Percentiles rank a stretch among this genome's conserved stretches.
Conservation (phyloP, 2,113 vertebrate species). For the Strix aluco region DNA sequence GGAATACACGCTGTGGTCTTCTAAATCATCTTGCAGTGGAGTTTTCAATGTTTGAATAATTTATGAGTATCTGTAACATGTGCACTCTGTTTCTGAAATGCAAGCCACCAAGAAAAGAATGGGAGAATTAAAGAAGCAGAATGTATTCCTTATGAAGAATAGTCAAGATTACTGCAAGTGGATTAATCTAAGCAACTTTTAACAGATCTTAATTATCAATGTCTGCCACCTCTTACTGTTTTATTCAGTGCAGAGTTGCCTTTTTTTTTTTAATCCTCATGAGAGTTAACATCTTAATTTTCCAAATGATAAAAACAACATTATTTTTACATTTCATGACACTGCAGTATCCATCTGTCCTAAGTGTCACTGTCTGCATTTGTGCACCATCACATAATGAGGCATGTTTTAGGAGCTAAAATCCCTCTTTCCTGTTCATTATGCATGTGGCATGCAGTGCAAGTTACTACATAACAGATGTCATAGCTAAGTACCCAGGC, state of each 20-base stretch:
- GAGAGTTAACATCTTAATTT: conserved; percentile 37
- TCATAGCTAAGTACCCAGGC: conserved; percentile 66
- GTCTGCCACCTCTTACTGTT: not conserved
- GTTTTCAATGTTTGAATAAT: not conserved
- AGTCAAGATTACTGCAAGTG: not conserved
- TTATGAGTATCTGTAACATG: not conserved
- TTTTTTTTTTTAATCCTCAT: not conserved
- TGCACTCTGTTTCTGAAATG: not conserved
- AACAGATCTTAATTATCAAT: not conserved
- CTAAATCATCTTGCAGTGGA: not conserved
- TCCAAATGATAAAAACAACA: conserved; percentile 26
- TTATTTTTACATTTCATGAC: conserved; percentile 39
- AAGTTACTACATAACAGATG: conserved; percentile 78
- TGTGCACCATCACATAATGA: conserved; percentile 47
- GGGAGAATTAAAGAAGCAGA: not conserved
- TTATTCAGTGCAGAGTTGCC: not conserved
- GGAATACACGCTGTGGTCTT: conserved; percentile 27
- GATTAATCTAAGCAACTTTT: not conserved
- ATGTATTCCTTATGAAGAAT: not conserved
- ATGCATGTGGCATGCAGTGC: conserved; percentile 58
- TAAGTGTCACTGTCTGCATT: conserved; percentile 33
- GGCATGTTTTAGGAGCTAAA: conserved; percentile 58
- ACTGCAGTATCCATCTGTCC: conserved; percentile 55
- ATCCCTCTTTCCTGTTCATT: conserved; percentile 61
- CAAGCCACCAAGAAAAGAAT: not conserved